Evolutionary conservation across 2,797 vertebrate genomes (phyloP).

Genomic region (Scomberomorus guttatus): DNA sequence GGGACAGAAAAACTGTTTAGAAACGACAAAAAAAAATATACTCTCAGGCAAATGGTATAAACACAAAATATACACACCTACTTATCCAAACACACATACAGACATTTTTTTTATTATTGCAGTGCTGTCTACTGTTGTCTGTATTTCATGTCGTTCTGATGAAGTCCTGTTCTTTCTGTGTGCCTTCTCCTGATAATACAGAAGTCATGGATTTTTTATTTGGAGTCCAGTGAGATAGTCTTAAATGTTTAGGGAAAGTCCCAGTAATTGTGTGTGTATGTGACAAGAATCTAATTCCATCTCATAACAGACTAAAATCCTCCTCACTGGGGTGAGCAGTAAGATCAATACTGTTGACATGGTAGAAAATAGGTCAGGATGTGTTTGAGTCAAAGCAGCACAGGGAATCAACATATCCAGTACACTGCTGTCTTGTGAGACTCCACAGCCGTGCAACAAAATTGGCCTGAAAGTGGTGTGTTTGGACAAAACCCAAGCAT

Average conservation of each 20-base stretch:
- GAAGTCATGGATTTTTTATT: conserved; percentile 35
- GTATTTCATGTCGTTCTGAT: conserved; percentile 39
- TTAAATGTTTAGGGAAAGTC: conserved; percentile 50
- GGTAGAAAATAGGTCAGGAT: conserved; percentile 77
- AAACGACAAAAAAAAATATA: conserved; percentile 30
- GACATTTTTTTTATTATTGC: neutral
- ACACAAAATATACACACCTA: conserved; percentile 25
- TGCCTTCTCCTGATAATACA: conserved; percentile 38
- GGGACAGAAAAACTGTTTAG: conserved; percentile 21
- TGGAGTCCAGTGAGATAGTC: conserved; percentile 19
- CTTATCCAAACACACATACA: neutral
- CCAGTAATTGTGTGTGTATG: conserved; percentile 55
- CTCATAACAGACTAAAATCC: conserved; percentile 69
- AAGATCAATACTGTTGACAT: conserved; percentile 78
- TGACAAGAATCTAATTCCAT: conserved; percentile 65
- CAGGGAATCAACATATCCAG: conserved; percentile 55
- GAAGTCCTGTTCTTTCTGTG: conserved; percentile 27
- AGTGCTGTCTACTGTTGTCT: conserved; percentile 17
- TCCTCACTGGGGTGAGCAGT: conserved; percentile 64
- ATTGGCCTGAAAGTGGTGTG: conserved; percentile 41
- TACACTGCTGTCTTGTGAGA: conserved; percentile 50
- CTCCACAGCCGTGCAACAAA: conserved; percentile 39
- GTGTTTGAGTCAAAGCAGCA: conserved; percentile 62
- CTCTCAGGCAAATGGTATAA: conserved; percentile 11
- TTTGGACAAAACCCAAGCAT: conserved; percentile 59